Evolutionary conservation across 2,797 vertebrate genomes (phyloP).

Genomic region (Balearica regulorum): DNA sequence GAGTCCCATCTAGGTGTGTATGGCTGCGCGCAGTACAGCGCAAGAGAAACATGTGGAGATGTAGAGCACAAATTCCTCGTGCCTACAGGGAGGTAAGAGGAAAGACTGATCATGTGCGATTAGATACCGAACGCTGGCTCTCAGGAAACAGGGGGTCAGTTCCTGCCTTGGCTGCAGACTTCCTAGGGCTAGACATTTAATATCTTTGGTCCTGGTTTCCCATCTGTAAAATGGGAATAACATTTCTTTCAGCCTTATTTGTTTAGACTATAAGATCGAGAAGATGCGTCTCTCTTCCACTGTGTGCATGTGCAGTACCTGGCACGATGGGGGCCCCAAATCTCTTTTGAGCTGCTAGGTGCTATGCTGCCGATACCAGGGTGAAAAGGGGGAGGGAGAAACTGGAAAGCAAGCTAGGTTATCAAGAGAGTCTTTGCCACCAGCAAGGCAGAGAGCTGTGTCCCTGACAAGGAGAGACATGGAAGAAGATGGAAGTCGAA

Average conservation of each 20-base stretch:
- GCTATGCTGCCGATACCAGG: not conserved
- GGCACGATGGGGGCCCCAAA: not conserved
- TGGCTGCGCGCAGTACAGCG: not conserved
- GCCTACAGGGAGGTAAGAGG: slow-evolving; percentile 61
- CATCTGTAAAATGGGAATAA: slow-evolving; percentile 47
- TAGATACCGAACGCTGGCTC: not conserved
- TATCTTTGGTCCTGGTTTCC: slow-evolving; percentile 38
- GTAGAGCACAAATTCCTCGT: slow-evolving; percentile 22
- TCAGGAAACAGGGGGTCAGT: slow-evolving; percentile 57
- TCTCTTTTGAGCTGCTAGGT: not conserved
- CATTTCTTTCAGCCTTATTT: slow-evolving; percentile 19
- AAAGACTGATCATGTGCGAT: slow-evolving; percentile 62
- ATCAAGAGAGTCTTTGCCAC: not conserved
- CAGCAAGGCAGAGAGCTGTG: not conserved
- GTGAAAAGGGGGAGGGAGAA: not conserved
- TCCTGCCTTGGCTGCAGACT: slow-evolving; percentile 59
- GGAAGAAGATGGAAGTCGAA: not conserved
- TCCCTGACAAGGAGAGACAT: not conserved
- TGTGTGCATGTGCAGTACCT: fast-evolving
- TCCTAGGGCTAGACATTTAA: slow-evolving; percentile 62
- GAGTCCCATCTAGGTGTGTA: slow-evolving; percentile 10
- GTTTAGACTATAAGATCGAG: slow-evolving; percentile 3
- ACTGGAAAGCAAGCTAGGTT: not conserved
- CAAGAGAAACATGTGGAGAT: slow-evolving; percentile 43
- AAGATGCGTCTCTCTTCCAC: not conserved